phyloP scores from a whole-genome alignment of 2,113 vertebrate genomes.

The Crotalus helleri region DNA sequence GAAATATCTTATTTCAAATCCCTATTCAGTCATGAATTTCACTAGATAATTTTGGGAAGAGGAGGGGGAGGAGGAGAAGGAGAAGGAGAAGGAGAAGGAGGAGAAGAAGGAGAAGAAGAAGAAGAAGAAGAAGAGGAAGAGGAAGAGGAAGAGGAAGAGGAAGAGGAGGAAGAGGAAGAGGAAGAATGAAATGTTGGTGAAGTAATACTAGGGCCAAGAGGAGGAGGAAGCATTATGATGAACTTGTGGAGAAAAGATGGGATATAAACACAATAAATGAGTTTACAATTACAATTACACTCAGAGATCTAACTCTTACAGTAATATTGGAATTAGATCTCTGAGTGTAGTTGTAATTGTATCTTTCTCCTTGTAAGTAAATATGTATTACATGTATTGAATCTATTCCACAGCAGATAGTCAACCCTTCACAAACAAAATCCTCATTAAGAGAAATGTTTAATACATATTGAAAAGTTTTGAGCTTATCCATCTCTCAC shows the following conservation, averaged over 20 bases:
- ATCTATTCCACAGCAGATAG: background rate
- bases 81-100: too few relatives aligned
- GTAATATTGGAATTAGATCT: background rate
- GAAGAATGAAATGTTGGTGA: background rate
- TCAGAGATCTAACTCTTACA: background rate
- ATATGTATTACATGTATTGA: background rate
- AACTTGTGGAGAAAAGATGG: background rate
- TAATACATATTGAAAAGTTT: background rate
- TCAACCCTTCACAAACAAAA: background rate
- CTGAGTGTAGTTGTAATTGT: background rate
- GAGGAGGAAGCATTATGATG: background rate
- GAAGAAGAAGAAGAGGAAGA: background rate
- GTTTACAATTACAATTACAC: background rate
- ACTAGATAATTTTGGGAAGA: background rate
- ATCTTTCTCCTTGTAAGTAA: background rate
- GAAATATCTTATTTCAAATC: background rate
- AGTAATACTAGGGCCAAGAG: background rate
- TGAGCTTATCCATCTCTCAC: background rate
- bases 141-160: background rate
- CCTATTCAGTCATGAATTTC: background rate
- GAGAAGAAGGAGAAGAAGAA: background rate
- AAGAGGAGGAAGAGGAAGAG: background rate
- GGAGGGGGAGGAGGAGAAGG: background rate
- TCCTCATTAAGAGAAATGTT: background rate
- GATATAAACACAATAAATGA: background rate